A percentile compares a stretch with the other conserved stretches of the same genome.
These are phyloP conservation scores for Anticlea derivata DNA, from an alignment of 2,888 invertebrate genomes.

Conservation along the genomic window DNA sequence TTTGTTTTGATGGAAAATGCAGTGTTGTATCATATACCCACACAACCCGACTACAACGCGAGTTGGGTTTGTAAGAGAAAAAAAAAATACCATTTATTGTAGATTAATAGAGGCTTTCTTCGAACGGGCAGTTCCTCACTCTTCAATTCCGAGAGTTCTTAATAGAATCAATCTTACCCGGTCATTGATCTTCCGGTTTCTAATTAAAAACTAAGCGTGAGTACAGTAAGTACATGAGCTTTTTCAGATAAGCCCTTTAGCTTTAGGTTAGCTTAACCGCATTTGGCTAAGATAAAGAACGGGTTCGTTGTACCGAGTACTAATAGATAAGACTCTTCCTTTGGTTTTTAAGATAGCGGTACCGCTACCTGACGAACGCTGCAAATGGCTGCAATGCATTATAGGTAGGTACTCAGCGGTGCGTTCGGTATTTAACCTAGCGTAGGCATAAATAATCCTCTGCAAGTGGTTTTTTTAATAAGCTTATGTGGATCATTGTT, in stretches of 20 bases:
- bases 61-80: not conserved
- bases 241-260: constrained; percentile 42
- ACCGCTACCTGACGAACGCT: constrained; percentile 21
- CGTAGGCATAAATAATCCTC: no score
- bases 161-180: constrained; percentile 32
- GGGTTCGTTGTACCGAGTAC: constrained; percentile 38
- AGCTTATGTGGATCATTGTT: constrained; percentile 58
- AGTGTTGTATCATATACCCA: no score
- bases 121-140: constrained; percentile 6
- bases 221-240: constrained; percentile 25
- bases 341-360: constrained; percentile 11
- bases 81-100: not conserved
- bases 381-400: no score
- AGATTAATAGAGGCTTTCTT: not conserved
- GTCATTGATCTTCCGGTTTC: constrained; percentile 38
- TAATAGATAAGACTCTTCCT: constrained; percentile 43
- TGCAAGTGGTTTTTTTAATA: no score
- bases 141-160: constrained; percentile 21
- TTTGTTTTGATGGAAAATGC: no score
- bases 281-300: constrained; percentile 38
- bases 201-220: constrained; percentile 35
- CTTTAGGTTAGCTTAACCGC: constrained; percentile 34
- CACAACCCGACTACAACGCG: no score
- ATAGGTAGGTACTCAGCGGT: no score
- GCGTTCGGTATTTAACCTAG: no score